phyloP scores from a whole-genome alignment of 2,888 invertebrate genomes.

The Polymixis flavicincta region DNA sequence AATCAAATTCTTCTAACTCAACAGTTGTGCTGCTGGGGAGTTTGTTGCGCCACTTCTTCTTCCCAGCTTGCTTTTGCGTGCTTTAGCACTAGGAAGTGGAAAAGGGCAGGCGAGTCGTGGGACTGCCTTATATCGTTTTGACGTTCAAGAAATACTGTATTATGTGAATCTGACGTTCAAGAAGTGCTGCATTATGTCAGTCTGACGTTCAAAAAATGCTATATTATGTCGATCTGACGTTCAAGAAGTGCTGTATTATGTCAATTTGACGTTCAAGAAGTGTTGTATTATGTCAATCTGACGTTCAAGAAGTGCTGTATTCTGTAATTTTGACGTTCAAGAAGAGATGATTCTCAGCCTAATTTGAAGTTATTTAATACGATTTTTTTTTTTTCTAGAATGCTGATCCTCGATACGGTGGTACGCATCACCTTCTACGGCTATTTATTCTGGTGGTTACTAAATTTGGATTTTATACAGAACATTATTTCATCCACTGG shows the following conservation, averaged over 20 bases:
- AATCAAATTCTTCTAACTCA: not conserved
- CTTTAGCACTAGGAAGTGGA: not conserved
- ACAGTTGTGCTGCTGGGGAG: not conserved
- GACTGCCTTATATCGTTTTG: not conserved
- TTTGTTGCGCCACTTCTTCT: not conserved
- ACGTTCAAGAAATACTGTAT: not conserved
- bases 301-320: not conserved
- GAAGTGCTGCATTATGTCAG: too few species aligned
- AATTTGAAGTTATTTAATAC: not conserved
- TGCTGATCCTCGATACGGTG: constrained; percentile 71
- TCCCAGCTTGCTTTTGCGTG: too few species aligned
- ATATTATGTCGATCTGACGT: too few species aligned
- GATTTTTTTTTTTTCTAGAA: constrained; percentile 69
- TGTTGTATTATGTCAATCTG: too few species aligned
- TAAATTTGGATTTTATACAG: constrained; percentile 64
- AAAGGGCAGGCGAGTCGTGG: not conserved
- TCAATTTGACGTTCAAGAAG: too few species aligned
- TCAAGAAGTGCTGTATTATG: too few species aligned
- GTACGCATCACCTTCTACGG: constrained; percentile 71
- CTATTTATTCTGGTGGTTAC: constrained; percentile 71
- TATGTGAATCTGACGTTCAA: too few species aligned
- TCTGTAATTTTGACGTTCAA: not conserved
- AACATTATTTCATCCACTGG: not conserved
- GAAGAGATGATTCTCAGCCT: not conserved
- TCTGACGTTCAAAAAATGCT: too few species aligned